A percentile compares a stretch with the other conserved stretches of the same genome.
Conservation (phyloP, 2,888 invertebrate genomes). For the Athalia circularis region DNA sequence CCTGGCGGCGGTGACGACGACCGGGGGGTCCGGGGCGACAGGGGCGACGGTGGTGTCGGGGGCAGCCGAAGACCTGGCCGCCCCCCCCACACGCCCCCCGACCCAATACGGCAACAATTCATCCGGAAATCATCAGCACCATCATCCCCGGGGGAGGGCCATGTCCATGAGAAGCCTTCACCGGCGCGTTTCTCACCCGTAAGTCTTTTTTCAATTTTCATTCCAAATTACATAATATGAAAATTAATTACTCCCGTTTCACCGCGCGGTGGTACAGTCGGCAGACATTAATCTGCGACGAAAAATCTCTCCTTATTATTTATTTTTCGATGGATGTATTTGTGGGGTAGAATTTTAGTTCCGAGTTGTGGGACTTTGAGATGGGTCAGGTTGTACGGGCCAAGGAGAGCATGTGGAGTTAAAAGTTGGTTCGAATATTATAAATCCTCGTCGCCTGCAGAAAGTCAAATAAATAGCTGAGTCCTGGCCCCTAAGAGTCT, state of each 20-base stretch:
- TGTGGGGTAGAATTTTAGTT: no score
- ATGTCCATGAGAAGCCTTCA: constrained; percentile 71
- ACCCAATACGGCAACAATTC: constrained; percentile 23
- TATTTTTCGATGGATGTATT: no score
- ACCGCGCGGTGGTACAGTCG: no score
- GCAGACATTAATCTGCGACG: no score
- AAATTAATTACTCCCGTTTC: background rate
- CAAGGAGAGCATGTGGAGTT: constrained; percentile 10
- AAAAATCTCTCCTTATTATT: no score
- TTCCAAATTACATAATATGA: no score
- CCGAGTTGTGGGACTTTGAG: no score
- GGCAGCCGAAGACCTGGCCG: constrained; percentile 57
- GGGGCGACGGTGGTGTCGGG: constrained; percentile 56
- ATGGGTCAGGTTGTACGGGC: background rate
- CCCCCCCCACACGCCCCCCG: constrained; percentile 50
- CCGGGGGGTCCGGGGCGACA: constrained; percentile 59
- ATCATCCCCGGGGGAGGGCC: constrained; percentile 62
- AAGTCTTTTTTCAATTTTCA: constrained; percentile 54
- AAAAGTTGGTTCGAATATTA: constrained; percentile 12
- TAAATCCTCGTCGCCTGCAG: constrained; percentile 12
- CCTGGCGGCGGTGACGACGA: constrained; percentile 55
- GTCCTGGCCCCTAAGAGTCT: background rate
- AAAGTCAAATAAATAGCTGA: constrained; percentile 23
- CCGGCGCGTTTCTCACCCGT: constrained; percentile 72
- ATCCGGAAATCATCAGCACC: constrained; percentile 27